phyloP scores from a whole-genome alignment of 1,140 invertebrate genomes.

The Trypoxylus dichotomus region DNA sequence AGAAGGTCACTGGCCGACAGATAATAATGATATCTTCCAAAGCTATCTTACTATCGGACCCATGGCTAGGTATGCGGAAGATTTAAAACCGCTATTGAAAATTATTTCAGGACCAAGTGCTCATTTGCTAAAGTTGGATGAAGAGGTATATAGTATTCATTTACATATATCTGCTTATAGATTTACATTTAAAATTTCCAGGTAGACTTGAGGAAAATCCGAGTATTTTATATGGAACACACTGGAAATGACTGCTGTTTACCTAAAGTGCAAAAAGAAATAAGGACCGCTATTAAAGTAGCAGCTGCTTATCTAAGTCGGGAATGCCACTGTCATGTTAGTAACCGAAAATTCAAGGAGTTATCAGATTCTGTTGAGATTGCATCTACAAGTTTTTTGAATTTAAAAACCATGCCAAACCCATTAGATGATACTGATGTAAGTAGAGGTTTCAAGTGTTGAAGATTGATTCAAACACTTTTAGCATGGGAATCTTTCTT shows the following conservation, averaged over 20 bases:
- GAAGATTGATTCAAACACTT: no score
- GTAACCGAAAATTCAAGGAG: not conserved
- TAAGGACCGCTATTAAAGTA: conserved; percentile 2
- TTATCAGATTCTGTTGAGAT: not conserved
- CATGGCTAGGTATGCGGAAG: conserved; percentile 74
- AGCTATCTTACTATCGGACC: conserved; percentile 75
- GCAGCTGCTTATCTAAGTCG: not conserved
- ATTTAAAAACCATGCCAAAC: not conserved
- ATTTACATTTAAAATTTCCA: not conserved
- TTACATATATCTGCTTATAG: not conserved
- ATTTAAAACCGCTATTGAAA: conserved; percentile 67
- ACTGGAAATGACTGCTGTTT: not conserved
- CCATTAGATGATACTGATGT: not conserved
- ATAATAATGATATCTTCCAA: conserved; percentile 59
- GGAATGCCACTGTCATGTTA: not conserved
- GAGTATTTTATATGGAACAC: conserved; percentile 2
- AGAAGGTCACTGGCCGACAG: conserved; percentile 58
- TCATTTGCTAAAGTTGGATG: conserved; percentile 55
- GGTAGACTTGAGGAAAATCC: not conserved
- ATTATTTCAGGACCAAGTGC: conserved; percentile 59
- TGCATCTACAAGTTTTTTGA: no score
- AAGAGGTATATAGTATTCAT: conserved; percentile 36
- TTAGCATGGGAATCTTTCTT: no score
- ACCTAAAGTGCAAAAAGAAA: not conserved
- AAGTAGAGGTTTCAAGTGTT: not conserved